phyloP scores from a whole-genome alignment of 2,113 vertebrate species.

The Laticauda colubrina region DNA sequence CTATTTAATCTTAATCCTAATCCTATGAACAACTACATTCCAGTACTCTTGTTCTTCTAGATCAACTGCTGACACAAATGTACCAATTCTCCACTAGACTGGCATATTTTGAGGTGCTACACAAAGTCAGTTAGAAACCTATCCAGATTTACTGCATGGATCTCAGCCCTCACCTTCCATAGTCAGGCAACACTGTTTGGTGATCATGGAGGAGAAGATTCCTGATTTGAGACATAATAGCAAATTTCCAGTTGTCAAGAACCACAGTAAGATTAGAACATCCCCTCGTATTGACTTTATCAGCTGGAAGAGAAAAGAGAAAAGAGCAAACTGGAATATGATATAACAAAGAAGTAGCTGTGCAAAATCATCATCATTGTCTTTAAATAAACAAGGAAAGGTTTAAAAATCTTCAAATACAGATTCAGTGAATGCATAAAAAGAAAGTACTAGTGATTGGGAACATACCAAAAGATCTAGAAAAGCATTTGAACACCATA shows the following conservation, averaged over 20 bases:
- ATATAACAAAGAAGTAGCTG: not conserved
- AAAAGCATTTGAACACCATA: not conserved
- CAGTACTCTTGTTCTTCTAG: not conserved
- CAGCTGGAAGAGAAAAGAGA: constrained; percentile 53
- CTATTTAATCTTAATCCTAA: not conserved
- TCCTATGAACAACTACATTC: not conserved
- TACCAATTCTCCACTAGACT: not conserved
- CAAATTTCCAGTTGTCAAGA: constrained; percentile 87
- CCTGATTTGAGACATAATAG: constrained; percentile 82
- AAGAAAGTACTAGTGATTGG: not conserved
- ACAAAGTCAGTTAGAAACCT: not conserved
- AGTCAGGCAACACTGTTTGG: constrained; percentile 82
- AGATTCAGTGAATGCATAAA: not conserved
- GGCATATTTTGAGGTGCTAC: not conserved
- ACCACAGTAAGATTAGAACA: constrained; percentile 84
- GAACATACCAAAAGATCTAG: not conserved
- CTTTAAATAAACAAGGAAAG: not conserved
- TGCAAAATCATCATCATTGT: not conserved
- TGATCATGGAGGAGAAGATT: constrained; percentile 84
- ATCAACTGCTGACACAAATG: not conserved
- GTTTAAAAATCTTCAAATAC: not conserved
- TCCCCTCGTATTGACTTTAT: constrained; percentile 54
- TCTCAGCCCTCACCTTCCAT: constrained; percentile 70
- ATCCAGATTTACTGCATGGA: not conserved
- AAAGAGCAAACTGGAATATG: fast-evolving